These are phyloP conservation scores for Tetranychus truncatus DNA, from an alignment of 2,888 invertebrate species.

Conservation along the genomic window DNA sequence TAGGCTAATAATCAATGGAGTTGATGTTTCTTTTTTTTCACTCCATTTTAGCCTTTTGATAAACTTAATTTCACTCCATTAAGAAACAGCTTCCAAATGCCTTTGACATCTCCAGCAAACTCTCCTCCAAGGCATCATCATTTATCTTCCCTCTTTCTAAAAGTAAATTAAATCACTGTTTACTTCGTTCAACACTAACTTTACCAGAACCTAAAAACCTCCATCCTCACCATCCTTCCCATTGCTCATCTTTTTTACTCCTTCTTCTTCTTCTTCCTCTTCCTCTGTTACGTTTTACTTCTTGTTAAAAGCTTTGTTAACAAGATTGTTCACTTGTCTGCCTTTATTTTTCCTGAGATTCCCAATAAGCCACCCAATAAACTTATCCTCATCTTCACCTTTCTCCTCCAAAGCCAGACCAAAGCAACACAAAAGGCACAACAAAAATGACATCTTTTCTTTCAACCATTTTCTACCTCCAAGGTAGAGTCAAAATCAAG, in stretches of 20 bases:
- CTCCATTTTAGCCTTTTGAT: too few species aligned
- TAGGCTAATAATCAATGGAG: too few species aligned
- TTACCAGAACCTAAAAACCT: background rate
- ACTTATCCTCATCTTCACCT: background rate
- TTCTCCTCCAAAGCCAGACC: background rate
- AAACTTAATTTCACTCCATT: background rate
- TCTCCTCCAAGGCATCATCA: background rate
- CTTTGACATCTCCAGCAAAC: too few species aligned
- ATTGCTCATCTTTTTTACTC: background rate
- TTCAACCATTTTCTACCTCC: too few species aligned
- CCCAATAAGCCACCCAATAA: background rate
- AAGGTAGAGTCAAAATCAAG: too few species aligned
- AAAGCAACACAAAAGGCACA: too few species aligned
- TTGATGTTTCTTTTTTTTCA: too few species aligned
- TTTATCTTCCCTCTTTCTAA: background rate
- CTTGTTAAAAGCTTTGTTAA: background rate
- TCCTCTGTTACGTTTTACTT: background rate
- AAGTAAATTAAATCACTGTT: background rate
- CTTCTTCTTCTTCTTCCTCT: background rate
- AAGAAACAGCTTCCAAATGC: too few species aligned
- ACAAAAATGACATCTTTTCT: too few species aligned
- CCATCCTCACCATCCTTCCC: constrained; percentile 2
- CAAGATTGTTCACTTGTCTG: background rate
- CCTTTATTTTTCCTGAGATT: background rate
- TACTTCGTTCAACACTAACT: background rate